A percentile compares a stretch with the other conserved stretches of the same genome.
Conservation (phyloP, 2,113 vertebrate genomes). For the Empidonax traillii region DNA sequence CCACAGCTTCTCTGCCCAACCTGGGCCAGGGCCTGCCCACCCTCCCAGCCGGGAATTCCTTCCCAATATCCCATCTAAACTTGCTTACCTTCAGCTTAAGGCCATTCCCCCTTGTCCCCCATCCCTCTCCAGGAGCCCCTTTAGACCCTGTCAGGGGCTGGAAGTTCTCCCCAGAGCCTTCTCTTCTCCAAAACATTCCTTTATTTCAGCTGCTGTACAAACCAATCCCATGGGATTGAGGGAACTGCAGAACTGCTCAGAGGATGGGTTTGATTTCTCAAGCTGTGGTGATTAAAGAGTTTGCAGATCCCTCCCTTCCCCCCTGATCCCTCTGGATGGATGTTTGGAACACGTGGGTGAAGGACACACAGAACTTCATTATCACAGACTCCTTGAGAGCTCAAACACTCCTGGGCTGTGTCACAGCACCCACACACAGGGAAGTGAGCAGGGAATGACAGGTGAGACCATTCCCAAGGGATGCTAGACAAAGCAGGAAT, state of each 20-base stretch:
- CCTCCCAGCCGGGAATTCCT: no score
- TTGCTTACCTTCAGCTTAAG: no score
- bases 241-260: neutral
- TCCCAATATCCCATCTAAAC: no score
- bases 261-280: neutral
- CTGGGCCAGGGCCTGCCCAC: no score
- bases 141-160: neutral
- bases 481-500: neutral
- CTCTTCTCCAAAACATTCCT: neutral
- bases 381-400: neutral
- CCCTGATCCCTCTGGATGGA: neutral
- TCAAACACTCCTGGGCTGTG: neutral
- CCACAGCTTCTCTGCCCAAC: no score
- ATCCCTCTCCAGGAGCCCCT: neutral
- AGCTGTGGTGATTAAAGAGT: no score
- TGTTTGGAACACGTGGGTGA: neutral
- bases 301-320: neutral
- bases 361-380: neutral
- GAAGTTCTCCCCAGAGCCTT: neutral
- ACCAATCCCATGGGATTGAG: no score
- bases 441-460: neutral
- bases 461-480: neutral
- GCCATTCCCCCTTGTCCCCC: no score
- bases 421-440: neutral
- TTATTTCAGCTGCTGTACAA: neutral